Evolutionary conservation across 1,140 invertebrate genomes (phyloP), one percentile per base, ranked within the genome.

Genomic region (Lepidurus couesii): DNA sequence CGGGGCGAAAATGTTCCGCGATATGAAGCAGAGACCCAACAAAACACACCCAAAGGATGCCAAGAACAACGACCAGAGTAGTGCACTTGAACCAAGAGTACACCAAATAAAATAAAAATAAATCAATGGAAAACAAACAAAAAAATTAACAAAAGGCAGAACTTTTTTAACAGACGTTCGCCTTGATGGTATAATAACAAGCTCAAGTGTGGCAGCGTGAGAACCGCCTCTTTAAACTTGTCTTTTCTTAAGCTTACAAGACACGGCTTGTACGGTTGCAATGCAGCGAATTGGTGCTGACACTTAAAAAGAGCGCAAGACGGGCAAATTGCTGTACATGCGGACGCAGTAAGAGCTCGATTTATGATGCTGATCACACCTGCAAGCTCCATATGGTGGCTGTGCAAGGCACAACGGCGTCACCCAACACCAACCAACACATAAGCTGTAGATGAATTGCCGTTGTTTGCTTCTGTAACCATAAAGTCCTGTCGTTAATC

Each of bases 291-390:
- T 16, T 65, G 16, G 16, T 9, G 53, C 53, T 65, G 53, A 65
- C 53, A 65, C 21, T 65, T 65, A 65, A 34, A 34, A 34, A 34
- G n/a, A n/a, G 53, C 53, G n/a, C 16, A 65, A 65, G 21, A 65
- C 9, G 16, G 53, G 53, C 53, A 65, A 65, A 65, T 65, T 65
- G 53, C 21, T n/a, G 53, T 65, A 65, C 53, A 65, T 45, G n/a
- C 7, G n/a, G 16, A 44, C 45, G 13, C 42, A 24, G 10, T 24
- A 74, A 74, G 13, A 16, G 26, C 8, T 65, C n/a, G 74, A 77
- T 21, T 75, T 75, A 43, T 43, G 26, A 75, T 13, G 43, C 24
- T 24, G 43, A 53, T 74, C 73, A 74, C 76, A 45, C 44, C 73
- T 44, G 43, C 42, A 44, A 43, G 34, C 24, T 34, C 74, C 21